These are phyloP conservation scores for Julus scanicus DNA, from an alignment of 2,888 invertebrate genomes.

Conservation along the genomic window DNA sequence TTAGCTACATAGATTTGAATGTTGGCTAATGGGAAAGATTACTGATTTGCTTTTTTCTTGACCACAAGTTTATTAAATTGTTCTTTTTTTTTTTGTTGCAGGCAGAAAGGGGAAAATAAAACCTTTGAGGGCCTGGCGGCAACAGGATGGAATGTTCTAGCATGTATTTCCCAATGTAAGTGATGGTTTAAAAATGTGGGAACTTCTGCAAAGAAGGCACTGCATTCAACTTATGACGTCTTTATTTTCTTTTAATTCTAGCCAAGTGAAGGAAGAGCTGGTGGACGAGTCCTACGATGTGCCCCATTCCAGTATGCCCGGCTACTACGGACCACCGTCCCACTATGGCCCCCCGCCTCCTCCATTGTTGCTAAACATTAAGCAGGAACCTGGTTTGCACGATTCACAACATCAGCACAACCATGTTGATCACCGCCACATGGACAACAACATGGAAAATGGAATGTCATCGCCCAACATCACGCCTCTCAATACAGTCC, in stretches of 20 bases:
- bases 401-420: background rate
- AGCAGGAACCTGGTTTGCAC: constrained; percentile 51
- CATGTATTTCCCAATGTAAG: constrained; percentile 58
- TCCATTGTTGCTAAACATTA: constrained; percentile 46
- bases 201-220: background rate
- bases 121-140: constrained; percentile 9
- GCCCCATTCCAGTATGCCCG: background rate
- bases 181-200: background rate
- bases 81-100: background rate
- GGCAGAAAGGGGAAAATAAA: background rate
- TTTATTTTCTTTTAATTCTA: background rate
- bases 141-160: constrained; percentile 57
- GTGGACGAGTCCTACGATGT: constrained; percentile 92
- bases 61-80: background rate
- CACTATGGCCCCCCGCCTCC: constrained; percentile 47
- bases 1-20: too few species aligned
- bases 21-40: too few species aligned
- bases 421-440: background rate
- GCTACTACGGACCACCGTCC: constrained; percentile 46
- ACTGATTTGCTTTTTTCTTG: background rate
- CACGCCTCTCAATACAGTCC: background rate
- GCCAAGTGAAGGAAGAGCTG: constrained; percentile 74
- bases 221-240: background rate
- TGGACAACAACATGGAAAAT: constrained; percentile 30
- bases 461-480: constrained; percentile 53